Evolutionary conservation across 2,888 invertebrate species (phyloP).

Genomic region (Abscondita cerata): DNA sequence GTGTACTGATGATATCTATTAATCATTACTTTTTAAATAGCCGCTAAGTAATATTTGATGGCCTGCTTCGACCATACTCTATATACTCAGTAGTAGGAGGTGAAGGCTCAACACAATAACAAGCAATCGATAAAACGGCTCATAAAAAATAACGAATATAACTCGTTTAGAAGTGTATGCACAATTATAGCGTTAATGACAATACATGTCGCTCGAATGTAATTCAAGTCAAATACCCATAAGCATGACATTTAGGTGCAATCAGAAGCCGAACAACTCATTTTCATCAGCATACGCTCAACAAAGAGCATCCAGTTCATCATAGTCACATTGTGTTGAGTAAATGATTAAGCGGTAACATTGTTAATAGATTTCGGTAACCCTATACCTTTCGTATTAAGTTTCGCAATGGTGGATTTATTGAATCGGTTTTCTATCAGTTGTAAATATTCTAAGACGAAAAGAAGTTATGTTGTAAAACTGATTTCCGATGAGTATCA

Average conservation of each 20-base stretch:
- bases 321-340: slow-evolving; percentile 41
- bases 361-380: slow-evolving; percentile 22
- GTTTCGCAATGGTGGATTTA: slow-evolving; percentile 33
- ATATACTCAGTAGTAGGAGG: too few species aligned
- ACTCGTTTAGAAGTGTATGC: too few species aligned
- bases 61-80: not conserved
- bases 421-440: slow-evolving; percentile 39
- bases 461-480: slow-evolving; percentile 41
- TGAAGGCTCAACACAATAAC: too few species aligned
- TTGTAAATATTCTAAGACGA: slow-evolving; percentile 31
- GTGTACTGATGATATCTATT: slow-evolving; percentile 26
- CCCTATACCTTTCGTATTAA: slow-evolving; percentile 12
- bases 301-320: slow-evolving; percentile 49
- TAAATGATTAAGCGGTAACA: slow-evolving; percentile 27
- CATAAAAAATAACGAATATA: too few species aligned
- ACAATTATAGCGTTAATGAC: not conserved
- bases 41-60: slow-evolving; percentile 11
- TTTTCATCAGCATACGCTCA: slow-evolving; percentile 52
- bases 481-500: slow-evolving; percentile 47
- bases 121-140: too few species aligned
- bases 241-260: slow-evolving; percentile 56
- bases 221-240: slow-evolving; percentile 51
- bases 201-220: slow-evolving; percentile 41
- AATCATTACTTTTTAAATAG: slow-evolving; percentile 19
- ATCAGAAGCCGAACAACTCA: slow-evolving; percentile 58